These are phyloP conservation scores for Anodontia alba DNA, from an alignment of 2,888 invertebrate genomes.

Conservation along the genomic window DNA sequence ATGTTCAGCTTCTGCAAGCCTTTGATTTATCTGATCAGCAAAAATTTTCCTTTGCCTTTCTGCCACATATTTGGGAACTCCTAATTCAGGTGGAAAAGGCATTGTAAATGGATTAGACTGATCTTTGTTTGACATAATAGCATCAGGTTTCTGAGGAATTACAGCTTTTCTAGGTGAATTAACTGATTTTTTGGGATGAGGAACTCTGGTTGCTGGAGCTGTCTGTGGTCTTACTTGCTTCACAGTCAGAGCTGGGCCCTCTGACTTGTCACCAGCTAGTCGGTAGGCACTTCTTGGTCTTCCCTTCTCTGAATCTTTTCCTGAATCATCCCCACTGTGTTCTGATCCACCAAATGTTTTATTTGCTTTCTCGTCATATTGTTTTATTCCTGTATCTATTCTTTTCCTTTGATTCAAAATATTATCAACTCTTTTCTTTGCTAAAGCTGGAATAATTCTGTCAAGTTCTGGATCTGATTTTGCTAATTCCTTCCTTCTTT, in stretches of 20 bases:
- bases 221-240: slow-evolving; percentile 65
- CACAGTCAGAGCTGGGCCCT: slow-evolving; percentile 30
- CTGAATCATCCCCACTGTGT: slow-evolving; percentile 49
- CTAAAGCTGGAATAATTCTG: slow-evolving; percentile 73
- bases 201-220: slow-evolving; percentile 63
- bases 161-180: slow-evolving; percentile 72
- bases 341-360: slow-evolving; percentile 72
- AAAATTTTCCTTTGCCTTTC: slow-evolving; percentile 72
- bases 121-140: slow-evolving; percentile 63
- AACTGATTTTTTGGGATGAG: slow-evolving; percentile 60
- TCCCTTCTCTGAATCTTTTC: slow-evolving; percentile 44
- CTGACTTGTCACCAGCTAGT: slow-evolving; percentile 56
- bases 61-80: slow-evolving; percentile 70
- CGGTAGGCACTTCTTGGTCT: slow-evolving; percentile 64
- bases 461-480: slow-evolving; percentile 79
- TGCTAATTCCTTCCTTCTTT: slow-evolving; percentile 67
- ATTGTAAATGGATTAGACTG: slow-evolving; percentile 65
- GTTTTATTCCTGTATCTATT: slow-evolving; percentile 69
- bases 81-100: slow-evolving; percentile 74
- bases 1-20: slow-evolving; percentile 56
- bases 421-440: slow-evolving; percentile 72
- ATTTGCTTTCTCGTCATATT: slow-evolving; percentile 66
- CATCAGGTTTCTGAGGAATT: slow-evolving; percentile 65
- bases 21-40: slow-evolving; percentile 59
- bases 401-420: slow-evolving; percentile 68